Base-by-base conservation (phyloP, 1,140 invertebrate species). In the Luehdorfia chinensis region DNA sequence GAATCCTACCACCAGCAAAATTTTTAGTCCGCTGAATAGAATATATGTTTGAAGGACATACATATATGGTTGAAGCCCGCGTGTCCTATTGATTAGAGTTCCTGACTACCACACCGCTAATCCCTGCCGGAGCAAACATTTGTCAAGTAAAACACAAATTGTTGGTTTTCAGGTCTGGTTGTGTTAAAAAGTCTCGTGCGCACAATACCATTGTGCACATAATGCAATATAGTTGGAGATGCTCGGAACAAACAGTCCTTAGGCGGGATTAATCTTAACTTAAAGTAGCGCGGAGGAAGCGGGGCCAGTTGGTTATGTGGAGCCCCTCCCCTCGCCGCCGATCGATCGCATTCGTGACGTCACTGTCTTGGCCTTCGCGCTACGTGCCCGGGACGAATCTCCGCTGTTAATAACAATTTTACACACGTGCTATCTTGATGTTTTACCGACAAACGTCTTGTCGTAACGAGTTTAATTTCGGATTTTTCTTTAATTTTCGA, bases 281-380 rank as follows among this genome's bases (percentile, higher is more conserved):
- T 47, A 32, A 39, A 48, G 14, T 49, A 31, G 44, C 41, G 46
- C 30, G 39, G 27, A 16, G 54, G 51, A 51, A 50, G 41, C 33
- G 47, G 21, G 31, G 44, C 33, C 19, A 21, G 12, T 36, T 36
- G 9, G 51, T 54, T 56, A 61, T 67, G 55, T 55, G 64, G 63
- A 51, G 54, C 45, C 34, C 45, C n/a, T n/a, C n/a, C n/a, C n/a
- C n/a, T n/a, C n/a, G 31, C 51, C 41, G 18, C 4, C 52, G 66
- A 80, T 83, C 73, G 75, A 83, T 83, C 68, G 59, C 23, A 19
- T 64, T 62, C 47, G 68, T 83, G 73, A 80, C 78, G 76, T 80
- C 76, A 80, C 62, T 61, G 49, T 58, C 73, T 78, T 66, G 69
- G 67, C 69, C 70, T 72, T 70, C 67, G 32, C 43, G 47, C 52